Evolutionary conservation across 2,888 invertebrate genomes (phyloP), one percentile per base, ranked within the genome.

Genomic region (Bugulina stolonifera): DNA sequence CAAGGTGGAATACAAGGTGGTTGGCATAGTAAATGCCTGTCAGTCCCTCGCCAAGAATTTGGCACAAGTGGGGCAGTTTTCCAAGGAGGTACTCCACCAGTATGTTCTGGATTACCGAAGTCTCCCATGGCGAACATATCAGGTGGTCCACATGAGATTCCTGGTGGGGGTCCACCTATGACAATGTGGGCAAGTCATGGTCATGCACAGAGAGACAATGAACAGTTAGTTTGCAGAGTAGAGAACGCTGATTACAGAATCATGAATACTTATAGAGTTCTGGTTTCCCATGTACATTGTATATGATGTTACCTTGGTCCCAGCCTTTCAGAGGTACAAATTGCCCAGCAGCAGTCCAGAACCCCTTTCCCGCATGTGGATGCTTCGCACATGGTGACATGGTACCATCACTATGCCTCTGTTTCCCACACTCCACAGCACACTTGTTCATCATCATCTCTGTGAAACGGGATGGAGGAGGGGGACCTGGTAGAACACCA

Each of bases 281-380:
- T n/a, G n/a, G n/a, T n/a, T n/a, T n/a, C n/a, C n/a, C n/a, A n/a
- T n/a, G n/a, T n/a, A n/a, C n/a, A n/a, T n/a, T n/a, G n/a, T n/a
- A n/a, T n/a, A n/a, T n/a, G n/a, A n/a, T n/a, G 18, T 43, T 5
- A 64, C 64, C 64, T 64, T 2, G 1, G n/a, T 64, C 64, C 64
- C 64, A 64, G 27, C 64, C 64, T 64, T 64, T 32, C 32, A 64
- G 32, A 18, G 64, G 64, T 2, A 64, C 32, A 64, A 64, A 64
- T n/a, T 64, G 64, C 18, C 64, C 64, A 25, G 64, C 64, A 10
- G 29, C 64, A 64, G 64, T 64, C 64, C 64, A 64, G 64, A 64
- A 64, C 1, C 64, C 64, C 27, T 64, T 64, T 32, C 64, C 64
- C 2, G 64, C 64, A 32, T 64, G 64, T 29, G 64, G 64, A 34